A percentile compares a stretch with the other conserved stretches of the same genome.
These are phyloP conservation scores for Bilobella aurantiaca DNA, from an alignment of 1,140 invertebrate species.

Conservation along the genomic window DNA sequence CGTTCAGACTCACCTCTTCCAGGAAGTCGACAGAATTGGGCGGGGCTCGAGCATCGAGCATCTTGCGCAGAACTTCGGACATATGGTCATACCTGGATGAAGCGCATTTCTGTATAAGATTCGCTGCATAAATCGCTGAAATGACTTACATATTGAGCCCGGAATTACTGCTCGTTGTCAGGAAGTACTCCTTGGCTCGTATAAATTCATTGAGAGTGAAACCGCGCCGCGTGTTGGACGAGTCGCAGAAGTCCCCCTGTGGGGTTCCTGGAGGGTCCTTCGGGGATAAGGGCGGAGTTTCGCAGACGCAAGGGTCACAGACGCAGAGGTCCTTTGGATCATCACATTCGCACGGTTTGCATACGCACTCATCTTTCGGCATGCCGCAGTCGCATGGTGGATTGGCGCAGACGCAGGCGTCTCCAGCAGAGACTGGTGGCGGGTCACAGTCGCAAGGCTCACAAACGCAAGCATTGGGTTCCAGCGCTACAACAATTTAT, in stretches of 20 bases:
- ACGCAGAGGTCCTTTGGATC: neutral
- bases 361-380: neutral
- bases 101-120: neutral
- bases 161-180: conserved; percentile 16
- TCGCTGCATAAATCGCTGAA: neutral
- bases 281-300: neutral
- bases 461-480: neutral
- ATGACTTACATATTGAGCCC: conserved; percentile 21
- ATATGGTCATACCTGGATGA: conserved; percentile 28
- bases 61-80: conserved; percentile 26
- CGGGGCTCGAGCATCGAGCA: conserved; percentile 26
- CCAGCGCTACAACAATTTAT: too few species aligned
- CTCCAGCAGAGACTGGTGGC: neutral
- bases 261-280: neutral
- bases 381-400: neutral
- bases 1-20: conserved; percentile 32
- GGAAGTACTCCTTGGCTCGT: conserved; percentile 28
- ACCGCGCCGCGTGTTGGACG: neutral
- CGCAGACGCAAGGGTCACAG: neutral
- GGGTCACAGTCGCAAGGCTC: neutral
- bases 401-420: neutral
- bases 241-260: neutral
- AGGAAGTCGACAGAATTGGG: conserved; percentile 28
- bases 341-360: neutral
- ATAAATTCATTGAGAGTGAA: conserved; percentile 27